Conservation (phyloP, 2,888 invertebrate species). For the Xestia c-nigrum region DNA sequence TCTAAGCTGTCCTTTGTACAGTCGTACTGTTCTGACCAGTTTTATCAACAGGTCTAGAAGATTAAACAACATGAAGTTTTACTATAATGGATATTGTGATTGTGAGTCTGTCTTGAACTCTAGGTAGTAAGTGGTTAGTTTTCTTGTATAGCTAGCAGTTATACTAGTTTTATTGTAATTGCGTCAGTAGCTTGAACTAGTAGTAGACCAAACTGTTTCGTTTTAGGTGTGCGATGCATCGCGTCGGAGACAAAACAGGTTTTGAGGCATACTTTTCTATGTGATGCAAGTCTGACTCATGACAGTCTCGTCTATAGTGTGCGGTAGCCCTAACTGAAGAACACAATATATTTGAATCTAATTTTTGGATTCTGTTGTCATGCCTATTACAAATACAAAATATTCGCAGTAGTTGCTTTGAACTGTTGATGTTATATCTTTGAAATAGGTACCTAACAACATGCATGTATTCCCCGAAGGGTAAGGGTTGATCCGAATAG, state of each 20-base stretch:
- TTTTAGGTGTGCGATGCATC: too few species aligned
- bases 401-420: not conserved
- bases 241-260: too few species aligned
- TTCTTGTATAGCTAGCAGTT: not conserved
- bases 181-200: too few species aligned
- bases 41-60: conserved; percentile 67
- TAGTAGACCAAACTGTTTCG: too few species aligned
- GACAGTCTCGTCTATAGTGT: too few species aligned
- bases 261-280: too few species aligned
- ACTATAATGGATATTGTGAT: conserved; percentile 68
- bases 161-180: not conserved
- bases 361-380: too few species aligned
- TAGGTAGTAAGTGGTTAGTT: conserved; percentile 24
- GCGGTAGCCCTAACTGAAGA: too few species aligned
- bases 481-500: not conserved
- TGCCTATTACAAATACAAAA: too few species aligned
- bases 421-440: not conserved
- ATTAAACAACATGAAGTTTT: conserved; percentile 73
- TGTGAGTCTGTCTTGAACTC: not conserved
- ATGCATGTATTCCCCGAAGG: not conserved
- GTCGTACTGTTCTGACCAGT: conserved; percentile 41
- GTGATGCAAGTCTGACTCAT: too few species aligned
- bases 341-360: too few species aligned
- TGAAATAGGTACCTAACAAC: not conserved
- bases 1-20: conserved; percentile 28